These are phyloP conservation scores for Julus scandinavius DNA, from an alignment of 2,888 invertebrate species.

Conservation along the genomic window DNA sequence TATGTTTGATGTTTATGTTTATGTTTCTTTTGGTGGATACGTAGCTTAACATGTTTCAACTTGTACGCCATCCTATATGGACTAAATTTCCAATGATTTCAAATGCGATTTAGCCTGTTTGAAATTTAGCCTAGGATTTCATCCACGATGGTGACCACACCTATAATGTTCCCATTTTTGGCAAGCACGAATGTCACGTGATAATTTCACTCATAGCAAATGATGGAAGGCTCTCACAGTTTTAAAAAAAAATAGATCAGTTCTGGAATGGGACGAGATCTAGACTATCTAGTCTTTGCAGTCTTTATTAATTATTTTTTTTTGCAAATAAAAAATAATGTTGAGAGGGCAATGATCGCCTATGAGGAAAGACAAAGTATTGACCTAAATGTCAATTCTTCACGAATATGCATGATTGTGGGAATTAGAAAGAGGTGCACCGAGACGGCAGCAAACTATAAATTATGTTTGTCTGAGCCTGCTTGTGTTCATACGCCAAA, in stretches of 20 bases:
- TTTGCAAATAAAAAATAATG: neutral
- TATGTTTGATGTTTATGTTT: too few relatives aligned
- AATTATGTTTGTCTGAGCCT: neutral
- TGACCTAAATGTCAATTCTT: conserved; percentile 35
- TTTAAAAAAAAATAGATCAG: neutral
- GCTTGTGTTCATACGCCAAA: neutral
- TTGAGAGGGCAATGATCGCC: conserved; percentile 35
- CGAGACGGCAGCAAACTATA: neutral
- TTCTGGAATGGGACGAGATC: neutral
- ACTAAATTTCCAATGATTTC: neutral
- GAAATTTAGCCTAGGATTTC: too few relatives aligned
- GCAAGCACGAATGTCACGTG: neutral
- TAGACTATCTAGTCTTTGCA: neutral
- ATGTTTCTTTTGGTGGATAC: too few relatives aligned
- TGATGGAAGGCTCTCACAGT: neutral
- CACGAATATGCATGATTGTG: neutral
- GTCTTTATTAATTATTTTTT: neutral
- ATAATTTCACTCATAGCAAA: neutral
- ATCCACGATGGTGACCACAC: too few relatives aligned
- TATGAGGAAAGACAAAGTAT: conserved; percentile 12
- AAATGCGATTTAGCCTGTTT: neutral
- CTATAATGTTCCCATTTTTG: neutral
- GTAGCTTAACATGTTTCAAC: too few relatives aligned
- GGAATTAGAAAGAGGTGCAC: neutral
- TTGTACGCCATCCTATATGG: too few relatives aligned